A percentile compares a stretch with the other conserved stretches of the same genome.
phyloP scores from a whole-genome alignment of 1,140 invertebrate species.

The Trachelipus rathkii region DNA sequence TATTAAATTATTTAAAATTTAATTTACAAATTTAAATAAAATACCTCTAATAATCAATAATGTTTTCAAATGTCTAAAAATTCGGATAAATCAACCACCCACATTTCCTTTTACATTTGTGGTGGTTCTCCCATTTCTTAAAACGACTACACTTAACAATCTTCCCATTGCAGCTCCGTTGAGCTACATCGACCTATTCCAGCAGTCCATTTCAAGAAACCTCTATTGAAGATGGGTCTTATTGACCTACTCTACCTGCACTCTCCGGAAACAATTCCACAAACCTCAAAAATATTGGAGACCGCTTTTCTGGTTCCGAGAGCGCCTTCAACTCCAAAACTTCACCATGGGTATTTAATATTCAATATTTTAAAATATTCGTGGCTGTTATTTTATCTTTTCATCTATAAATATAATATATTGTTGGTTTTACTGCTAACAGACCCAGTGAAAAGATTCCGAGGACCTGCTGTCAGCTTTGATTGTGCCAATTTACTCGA shows the following conservation, averaged over 20 bases:
- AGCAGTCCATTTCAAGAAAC: constrained; percentile 50
- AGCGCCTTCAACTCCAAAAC: constrained; percentile 47
- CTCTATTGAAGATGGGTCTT: constrained; percentile 47
- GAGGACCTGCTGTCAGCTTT: too few species aligned
- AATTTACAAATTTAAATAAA: not conserved
- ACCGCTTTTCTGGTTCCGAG: constrained; percentile 52
- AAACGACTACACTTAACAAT: not conserved
- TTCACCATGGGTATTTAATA: constrained; percentile 46
- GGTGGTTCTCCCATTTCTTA: not conserved
- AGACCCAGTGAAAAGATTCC: too few species aligned
- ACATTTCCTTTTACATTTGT: not conserved
- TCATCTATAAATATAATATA: too few species aligned
- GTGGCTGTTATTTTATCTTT: too few species aligned
- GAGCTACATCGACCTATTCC: constrained; percentile 47
- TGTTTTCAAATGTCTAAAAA: not conserved
- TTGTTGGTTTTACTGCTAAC: too few species aligned
- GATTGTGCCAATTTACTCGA: too few species aligned
- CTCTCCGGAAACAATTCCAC: constrained; percentile 54
- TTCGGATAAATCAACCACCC: not conserved
- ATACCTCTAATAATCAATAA: not conserved
- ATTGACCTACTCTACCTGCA: constrained; percentile 55
- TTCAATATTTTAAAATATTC: too few species aligned
- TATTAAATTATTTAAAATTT: not conserved
- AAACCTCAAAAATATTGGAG: constrained; percentile 46
- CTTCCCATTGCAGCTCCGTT: not conserved